phyloP scores from a whole-genome alignment of 2,888 invertebrate species.

The Pycnomerus fuliginosus region DNA sequence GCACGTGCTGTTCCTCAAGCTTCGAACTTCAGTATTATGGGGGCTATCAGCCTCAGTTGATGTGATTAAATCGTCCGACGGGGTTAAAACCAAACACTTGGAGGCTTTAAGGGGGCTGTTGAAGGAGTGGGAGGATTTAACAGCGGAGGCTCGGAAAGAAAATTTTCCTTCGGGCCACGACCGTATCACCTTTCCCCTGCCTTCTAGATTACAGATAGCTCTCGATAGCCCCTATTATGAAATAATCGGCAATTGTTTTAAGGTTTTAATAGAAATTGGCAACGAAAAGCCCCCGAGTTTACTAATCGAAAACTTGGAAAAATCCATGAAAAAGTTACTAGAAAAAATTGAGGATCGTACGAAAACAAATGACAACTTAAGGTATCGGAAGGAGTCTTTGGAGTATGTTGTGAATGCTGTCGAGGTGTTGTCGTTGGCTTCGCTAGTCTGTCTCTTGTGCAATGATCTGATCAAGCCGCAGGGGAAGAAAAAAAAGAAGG shows the following conservation, averaged over 20 bases:
- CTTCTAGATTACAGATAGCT: conserved; percentile 44
- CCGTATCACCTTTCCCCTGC: conserved; percentile 42
- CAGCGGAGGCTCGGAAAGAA: neutral
- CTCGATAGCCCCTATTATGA: conserved; percentile 40
- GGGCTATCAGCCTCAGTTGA: conserved; percentile 38
- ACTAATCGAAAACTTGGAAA: neutral
- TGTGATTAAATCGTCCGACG: conserved; percentile 42
- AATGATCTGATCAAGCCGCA: conserved; percentile 57
- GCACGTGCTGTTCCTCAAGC: conserved; percentile 43
- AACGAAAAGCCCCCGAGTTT: neutral
- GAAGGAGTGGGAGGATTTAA: neutral
- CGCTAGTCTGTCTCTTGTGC: conserved; percentile 59
- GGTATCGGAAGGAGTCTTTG: conserved; percentile 54
- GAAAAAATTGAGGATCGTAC: conserved; percentile 25
- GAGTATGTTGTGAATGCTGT: conserved; percentile 61
- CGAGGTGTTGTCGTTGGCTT: conserved; percentile 63
- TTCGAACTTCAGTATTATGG: conserved; percentile 41
- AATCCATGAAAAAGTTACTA: conserved; percentile 31
- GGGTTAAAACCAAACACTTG: conserved; percentile 6
- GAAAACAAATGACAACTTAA: conserved; percentile 49
- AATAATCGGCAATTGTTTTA: conserved; percentile 39
- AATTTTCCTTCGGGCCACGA: conserved; percentile 34
- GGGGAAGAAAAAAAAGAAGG: conserved; percentile 58
- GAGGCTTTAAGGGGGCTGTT: neutral
- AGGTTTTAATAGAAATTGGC: conserved; percentile 33